phyloP scores from a whole-genome alignment of 1,140 invertebrate species.

The Medauroidea extradentata region DNA sequence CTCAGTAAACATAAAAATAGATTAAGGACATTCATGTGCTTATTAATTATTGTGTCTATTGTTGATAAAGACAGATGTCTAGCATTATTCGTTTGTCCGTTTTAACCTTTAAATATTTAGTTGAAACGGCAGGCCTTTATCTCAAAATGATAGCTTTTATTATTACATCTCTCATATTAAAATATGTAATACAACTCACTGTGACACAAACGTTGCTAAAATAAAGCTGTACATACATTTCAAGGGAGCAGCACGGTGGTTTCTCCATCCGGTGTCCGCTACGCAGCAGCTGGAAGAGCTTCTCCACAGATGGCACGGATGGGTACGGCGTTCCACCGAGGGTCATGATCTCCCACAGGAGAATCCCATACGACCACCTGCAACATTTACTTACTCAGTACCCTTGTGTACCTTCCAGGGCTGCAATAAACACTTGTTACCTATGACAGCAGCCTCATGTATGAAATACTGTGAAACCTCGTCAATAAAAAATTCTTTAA shows the following conservation, averaged over 20 bases:
- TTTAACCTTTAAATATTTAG: too few relatives aligned
- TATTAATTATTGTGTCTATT: too few relatives aligned
- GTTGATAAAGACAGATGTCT: too few relatives aligned
- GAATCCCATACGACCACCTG: slow-evolving; percentile 89
- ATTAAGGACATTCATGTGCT: neutral
- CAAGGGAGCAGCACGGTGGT: slow-evolving; percentile 82
- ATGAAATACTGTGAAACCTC: too few relatives aligned
- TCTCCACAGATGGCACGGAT: slow-evolving; percentile 73
- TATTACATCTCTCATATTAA: neutral
- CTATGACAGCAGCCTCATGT: too few relatives aligned
- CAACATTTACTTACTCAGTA: slow-evolving; percentile 21
- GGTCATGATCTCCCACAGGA: slow-evolving; percentile 95
- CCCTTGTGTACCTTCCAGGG: too few relatives aligned
- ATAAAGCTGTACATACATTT: slow-evolving; percentile 63
- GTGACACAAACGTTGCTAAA: neutral
- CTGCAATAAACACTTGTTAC: too few relatives aligned
- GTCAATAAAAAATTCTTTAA: too few relatives aligned
- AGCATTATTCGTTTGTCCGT: too few relatives aligned
- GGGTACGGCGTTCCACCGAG: slow-evolving; percentile 89
- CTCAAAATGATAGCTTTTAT: neutral
- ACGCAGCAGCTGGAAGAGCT: slow-evolving; percentile 77
- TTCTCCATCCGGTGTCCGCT: slow-evolving; percentile 92
- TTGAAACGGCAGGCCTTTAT: neutral
- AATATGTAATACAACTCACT: neutral
- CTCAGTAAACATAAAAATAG: too few relatives aligned